These are phyloP conservation scores for Bemisia tabaci DNA, from an alignment of 1,140 invertebrate genomes.

Conservation along the genomic window DNA sequence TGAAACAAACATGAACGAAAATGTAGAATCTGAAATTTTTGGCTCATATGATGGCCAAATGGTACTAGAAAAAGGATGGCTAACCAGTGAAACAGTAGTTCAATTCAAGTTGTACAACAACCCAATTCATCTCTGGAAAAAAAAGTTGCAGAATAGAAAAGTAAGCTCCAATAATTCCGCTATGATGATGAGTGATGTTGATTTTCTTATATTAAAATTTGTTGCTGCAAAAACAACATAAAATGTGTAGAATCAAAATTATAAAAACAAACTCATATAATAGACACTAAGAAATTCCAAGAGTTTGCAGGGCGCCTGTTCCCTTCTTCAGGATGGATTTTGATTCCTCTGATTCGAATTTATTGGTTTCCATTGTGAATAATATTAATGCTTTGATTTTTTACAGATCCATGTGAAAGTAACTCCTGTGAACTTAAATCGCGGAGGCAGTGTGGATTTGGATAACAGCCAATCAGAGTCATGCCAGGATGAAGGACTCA, in stretches of 20 bases:
- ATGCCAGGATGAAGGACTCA: slow-evolving; percentile 7
- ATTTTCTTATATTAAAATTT: too few species aligned
- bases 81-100: slow-evolving; percentile 69
- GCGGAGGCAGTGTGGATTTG: too few species aligned
- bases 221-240: too few species aligned
- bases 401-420: slow-evolving; percentile 37
- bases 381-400: slow-evolving; percentile 10
- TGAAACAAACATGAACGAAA: slow-evolving; percentile 1
- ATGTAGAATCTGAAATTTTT: slow-evolving; percentile 37
- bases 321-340: too few species aligned
- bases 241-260: too few species aligned
- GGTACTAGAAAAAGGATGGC: slow-evolving; percentile 67
- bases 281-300: too few species aligned
- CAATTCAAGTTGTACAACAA: slow-evolving; percentile 77
- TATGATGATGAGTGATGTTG: too few species aligned
- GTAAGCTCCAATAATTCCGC: too few species aligned
- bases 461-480: too few species aligned
- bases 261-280: too few species aligned
- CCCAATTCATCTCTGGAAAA: slow-evolving; percentile 69
- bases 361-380: slow-evolving; percentile 39
- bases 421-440: slow-evolving; percentile 63
- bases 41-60: slow-evolving; percentile 46
- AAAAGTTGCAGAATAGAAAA: slow-evolving; percentile 53
- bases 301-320: too few species aligned
- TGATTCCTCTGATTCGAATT: too few species aligned